These are phyloP conservation scores for Cistogaster globosa DNA, from an alignment of 2,888 invertebrate species.

Conservation along the genomic window DNA sequence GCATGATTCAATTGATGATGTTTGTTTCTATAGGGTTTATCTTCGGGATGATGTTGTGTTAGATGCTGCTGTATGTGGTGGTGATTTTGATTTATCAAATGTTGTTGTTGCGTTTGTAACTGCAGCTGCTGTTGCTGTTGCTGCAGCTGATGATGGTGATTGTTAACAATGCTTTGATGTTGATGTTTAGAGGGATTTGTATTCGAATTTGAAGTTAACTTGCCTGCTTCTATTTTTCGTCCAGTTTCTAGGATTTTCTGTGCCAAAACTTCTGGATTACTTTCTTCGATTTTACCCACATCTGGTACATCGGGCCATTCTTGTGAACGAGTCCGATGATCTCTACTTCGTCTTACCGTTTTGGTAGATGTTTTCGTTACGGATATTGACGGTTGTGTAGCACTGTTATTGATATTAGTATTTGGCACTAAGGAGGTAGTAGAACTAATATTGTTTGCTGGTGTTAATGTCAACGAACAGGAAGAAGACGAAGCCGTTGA, in stretches of 20 bases:
- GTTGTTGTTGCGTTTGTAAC: slow-evolving; percentile 45
- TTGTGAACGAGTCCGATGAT: slow-evolving; percentile 91
- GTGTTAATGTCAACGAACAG: slow-evolving; percentile 73
- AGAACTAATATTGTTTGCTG: slow-evolving; percentile 63
- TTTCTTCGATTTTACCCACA: slow-evolving; percentile 94
- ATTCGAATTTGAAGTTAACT: slow-evolving; percentile 83
- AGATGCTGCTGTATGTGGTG: slow-evolving; percentile 39
- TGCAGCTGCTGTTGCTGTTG: slow-evolving; percentile 25
- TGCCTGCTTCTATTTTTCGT: slow-evolving; percentile 93
- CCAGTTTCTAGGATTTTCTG: slow-evolving; percentile 95
- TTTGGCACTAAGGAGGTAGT: slow-evolving; percentile 69
- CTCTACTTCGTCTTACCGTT: slow-evolving; percentile 86
- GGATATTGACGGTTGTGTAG: slow-evolving; percentile 62
- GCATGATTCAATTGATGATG: slow-evolving; percentile 53
- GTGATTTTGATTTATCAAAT: slow-evolving; percentile 41
- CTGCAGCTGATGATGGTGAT: slow-evolving; percentile 52
- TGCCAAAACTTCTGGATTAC: slow-evolving; percentile 94
- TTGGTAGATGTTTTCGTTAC: slow-evolving; percentile 76
- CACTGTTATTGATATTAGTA: slow-evolving; percentile 53
- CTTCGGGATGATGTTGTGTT: slow-evolving; percentile 65
- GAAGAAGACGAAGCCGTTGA: slow-evolving; percentile 83
- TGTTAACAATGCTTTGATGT: slow-evolving; percentile 46
- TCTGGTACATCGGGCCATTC: slow-evolving; percentile 97
- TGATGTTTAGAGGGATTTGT: slow-evolving; percentile 65
- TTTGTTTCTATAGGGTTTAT: slow-evolving; percentile 66